These are phyloP conservation scores for Drosophila paramelanica DNA, from an alignment of 2,888 invertebrate species.

Conservation along the genomic window DNA sequence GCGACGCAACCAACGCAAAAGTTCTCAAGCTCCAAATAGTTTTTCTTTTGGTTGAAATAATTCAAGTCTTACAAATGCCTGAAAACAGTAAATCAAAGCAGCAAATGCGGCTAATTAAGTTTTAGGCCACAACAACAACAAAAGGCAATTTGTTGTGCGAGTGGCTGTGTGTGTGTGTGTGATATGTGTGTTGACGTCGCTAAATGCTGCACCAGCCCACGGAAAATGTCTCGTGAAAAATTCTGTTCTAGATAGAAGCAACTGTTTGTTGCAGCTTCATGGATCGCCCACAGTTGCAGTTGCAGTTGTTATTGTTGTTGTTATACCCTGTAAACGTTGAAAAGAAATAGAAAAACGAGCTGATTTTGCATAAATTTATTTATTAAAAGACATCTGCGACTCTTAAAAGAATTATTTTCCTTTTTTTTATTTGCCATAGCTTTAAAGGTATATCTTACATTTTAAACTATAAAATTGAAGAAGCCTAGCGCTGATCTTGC, in stretches of 20 bases:
- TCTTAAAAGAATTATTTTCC: too few relatives aligned
- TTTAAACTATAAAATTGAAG: too few relatives aligned
- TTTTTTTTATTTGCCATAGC: too few relatives aligned
- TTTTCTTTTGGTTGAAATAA: slow-evolving; percentile 44
- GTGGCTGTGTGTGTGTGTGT: slow-evolving; percentile 8
- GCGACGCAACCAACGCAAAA: slow-evolving; percentile 47
- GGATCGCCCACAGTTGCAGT: slow-evolving; percentile 52
- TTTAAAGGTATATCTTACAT: too few relatives aligned
- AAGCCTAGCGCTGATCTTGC: too few relatives aligned
- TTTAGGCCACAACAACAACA: slow-evolving; percentile 60
- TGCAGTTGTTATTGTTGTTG: slow-evolving; percentile 20
- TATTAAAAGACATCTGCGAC: too few relatives aligned
- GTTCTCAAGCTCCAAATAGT: slow-evolving; percentile 61
- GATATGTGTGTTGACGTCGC: slow-evolving; percentile 40
- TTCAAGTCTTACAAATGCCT: slow-evolving; percentile 56
- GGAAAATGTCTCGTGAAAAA: slow-evolving; percentile 76
- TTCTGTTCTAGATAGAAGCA: slow-evolving; percentile 75
- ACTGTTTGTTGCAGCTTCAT: slow-evolving; percentile 30
- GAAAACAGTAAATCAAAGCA: slow-evolving; percentile 74
- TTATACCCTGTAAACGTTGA: slow-evolving; percentile 1
- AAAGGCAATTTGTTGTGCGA: slow-evolving; percentile 71
- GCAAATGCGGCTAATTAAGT: slow-evolving; percentile 78
- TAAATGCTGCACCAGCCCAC: slow-evolving; percentile 65
- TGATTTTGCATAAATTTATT: too few relatives aligned
- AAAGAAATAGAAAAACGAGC: too few relatives aligned